These are phyloP conservation scores for Homalodisca vitripennis DNA, from an alignment of 1,140 invertebrate species.

Conservation along the genomic window DNA sequence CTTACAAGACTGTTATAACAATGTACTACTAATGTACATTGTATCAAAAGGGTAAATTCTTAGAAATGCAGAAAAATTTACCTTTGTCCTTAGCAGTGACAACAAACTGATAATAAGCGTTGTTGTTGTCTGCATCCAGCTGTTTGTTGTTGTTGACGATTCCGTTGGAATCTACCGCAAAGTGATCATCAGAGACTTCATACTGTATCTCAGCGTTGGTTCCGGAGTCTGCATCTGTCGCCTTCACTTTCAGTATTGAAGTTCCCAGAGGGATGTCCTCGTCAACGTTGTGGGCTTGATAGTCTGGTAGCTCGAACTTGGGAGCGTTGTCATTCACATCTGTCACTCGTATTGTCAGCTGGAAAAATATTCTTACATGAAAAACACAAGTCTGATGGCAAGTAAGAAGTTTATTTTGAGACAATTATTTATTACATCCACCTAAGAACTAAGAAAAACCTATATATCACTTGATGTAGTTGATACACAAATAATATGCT, in stretches of 20 bases:
- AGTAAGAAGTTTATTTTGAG: too few species aligned
- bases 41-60: too few species aligned
- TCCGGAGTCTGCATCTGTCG: constrained; percentile 89
- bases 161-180: constrained; percentile 87
- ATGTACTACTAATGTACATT: too few species aligned
- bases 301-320: constrained; percentile 92
- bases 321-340: constrained; percentile 94
- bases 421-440: too few species aligned
- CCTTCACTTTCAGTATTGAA: constrained; percentile 88
- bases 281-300: constrained; percentile 92
- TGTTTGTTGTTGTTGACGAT: constrained; percentile 92
- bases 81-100: constrained; percentile 91
- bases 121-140: constrained; percentile 92
- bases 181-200: constrained; percentile 88
- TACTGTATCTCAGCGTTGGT: constrained; percentile 93
- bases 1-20: too few species aligned
- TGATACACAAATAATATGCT: too few species aligned
- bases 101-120: constrained; percentile 92
- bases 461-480: too few species aligned
- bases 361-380: constrained; percentile 42
- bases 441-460: too few species aligned
- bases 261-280: constrained; percentile 91
- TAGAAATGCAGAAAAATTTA: too few species aligned
- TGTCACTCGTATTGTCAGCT: constrained; percentile 88
- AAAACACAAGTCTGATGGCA: too few species aligned